phyloP scores from a whole-genome alignment of 2,113 vertebrate genomes.

The Chelonoidis abingdonii region DNA sequence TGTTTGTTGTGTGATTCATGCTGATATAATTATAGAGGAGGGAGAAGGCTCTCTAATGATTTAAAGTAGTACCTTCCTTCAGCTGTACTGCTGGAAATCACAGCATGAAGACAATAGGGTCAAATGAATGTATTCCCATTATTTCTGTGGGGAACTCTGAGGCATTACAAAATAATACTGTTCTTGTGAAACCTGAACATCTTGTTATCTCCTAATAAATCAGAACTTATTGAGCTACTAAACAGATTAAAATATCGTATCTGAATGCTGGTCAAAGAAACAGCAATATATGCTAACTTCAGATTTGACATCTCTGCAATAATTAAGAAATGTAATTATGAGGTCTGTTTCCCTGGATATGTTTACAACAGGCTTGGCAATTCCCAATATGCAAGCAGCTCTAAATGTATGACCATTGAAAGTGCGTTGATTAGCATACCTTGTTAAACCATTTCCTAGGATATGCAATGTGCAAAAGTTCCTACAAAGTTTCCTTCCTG shows the following conservation, averaged over 20 bases:
- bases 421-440: not conserved
- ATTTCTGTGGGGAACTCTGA: not conserved
- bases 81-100: not conserved
- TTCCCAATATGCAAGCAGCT: slow-evolving; percentile 4
- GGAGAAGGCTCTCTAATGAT: slow-evolving; percentile 7
- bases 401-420: not conserved
- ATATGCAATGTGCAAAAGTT: not conserved
- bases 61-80: not conserved
- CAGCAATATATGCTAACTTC: slow-evolving; percentile 10
- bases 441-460: not conserved
- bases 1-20: slow-evolving; percentile 12
- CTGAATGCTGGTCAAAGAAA: slow-evolving; percentile 15
- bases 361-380: not conserved
- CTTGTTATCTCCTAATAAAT: not conserved
- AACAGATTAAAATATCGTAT: not conserved
- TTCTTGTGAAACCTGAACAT: not conserved
- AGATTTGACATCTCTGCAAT: slow-evolving; percentile 21
- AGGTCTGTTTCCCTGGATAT: not conserved
- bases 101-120: not conserved
- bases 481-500: not conserved
- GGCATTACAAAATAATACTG: not conserved
- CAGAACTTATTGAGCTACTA: not conserved
- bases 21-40: slow-evolving; percentile 39
- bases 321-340: slow-evolving; percentile 22
- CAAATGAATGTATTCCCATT: not conserved